phyloP scores from a whole-genome alignment of 2,113 vertebrate genomes.

The Sinocyclocheilus grahami region DNA sequence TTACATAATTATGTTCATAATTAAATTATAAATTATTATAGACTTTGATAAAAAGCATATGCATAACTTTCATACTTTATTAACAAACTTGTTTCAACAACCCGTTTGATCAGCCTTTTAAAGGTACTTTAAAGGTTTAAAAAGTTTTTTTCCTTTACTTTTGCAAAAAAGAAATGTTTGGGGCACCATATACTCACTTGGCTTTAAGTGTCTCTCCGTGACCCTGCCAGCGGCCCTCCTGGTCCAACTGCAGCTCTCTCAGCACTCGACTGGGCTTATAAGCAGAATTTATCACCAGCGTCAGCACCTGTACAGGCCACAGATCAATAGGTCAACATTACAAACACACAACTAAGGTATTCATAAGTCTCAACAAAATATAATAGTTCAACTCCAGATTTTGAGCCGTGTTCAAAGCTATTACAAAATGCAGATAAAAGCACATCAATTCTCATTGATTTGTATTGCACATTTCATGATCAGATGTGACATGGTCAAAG shows the following conservation, averaged over 20 bases:
- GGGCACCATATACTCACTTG: conserved; percentile 81
- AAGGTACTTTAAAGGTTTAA: neutral
- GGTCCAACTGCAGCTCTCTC: conserved; percentile 93
- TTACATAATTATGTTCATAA: neutral
- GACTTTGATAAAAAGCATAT: neutral
- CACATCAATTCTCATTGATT: neutral
- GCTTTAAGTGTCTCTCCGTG: conserved; percentile 96
- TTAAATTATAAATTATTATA: neutral
- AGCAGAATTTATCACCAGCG: conserved; percentile 93
- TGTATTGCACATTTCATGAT: no score
- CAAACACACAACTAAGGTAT: neutral
- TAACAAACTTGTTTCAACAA: conserved; percentile 12
- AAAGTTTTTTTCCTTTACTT: neutral
- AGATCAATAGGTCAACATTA: neutral
- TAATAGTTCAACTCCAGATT: neutral
- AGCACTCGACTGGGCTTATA: conserved; percentile 98
- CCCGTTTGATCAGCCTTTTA: neutral
- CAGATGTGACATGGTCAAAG: no score
- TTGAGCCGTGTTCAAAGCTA: neutral
- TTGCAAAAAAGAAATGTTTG: neutral
- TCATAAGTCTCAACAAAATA: neutral
- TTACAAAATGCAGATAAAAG: neutral
- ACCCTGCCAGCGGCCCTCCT: conserved; percentile 92
- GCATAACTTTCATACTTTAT: no score
- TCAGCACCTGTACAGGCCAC: conserved; percentile 82